These are phyloP conservation scores for Pempheris klunzingeri DNA, from an alignment of 2,797 vertebrate genomes.

Conservation along the genomic window DNA sequence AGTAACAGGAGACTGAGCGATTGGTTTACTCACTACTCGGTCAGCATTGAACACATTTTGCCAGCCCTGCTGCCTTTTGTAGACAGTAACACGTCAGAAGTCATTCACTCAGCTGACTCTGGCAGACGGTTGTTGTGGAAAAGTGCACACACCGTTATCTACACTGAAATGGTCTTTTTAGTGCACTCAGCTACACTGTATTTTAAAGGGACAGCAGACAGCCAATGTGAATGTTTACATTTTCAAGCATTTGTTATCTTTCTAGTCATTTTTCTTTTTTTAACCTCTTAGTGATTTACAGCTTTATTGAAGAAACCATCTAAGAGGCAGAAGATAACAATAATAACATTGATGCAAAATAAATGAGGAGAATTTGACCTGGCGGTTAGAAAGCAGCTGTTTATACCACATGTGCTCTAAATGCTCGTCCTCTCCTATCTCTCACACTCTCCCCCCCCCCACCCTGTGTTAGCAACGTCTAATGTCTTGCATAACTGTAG, in stretches of 20 bases:
- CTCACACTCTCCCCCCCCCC: slow-evolving; percentile 7
- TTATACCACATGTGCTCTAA: slow-evolving; percentile 38
- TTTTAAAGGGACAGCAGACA: slow-evolving; percentile 41
- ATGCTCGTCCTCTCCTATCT: slow-evolving; percentile 26
- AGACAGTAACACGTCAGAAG: slow-evolving; percentile 47
- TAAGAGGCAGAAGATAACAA: neutral
- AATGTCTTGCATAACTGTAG: slow-evolving; percentile 68
- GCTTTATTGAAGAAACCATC: neutral
- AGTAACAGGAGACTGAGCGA: slow-evolving; percentile 26
- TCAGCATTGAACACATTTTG: slow-evolving; percentile 40
- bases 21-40: slow-evolving; percentile 26
- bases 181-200: slow-evolving; percentile 25
- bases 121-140: slow-evolving; percentile 45
- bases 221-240: slow-evolving; percentile 2
- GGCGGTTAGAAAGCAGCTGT: slow-evolving; percentile 49
- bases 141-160: slow-evolving; percentile 46
- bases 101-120: slow-evolving; percentile 46
- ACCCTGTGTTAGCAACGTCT: slow-evolving; percentile 51
- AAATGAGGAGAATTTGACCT: slow-evolving; percentile 24
- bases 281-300: neutral
- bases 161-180: slow-evolving; percentile 30
- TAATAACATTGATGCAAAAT: slow-evolving; percentile 12
- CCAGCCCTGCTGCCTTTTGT: slow-evolving; percentile 38
- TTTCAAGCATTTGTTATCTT: neutral
- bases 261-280: neutral